A percentile compares a stretch with the other conserved stretches of the same genome.
phyloP scores from a whole-genome alignment of 2,113 vertebrate species.

The Plestiodon gilberti region DNA sequence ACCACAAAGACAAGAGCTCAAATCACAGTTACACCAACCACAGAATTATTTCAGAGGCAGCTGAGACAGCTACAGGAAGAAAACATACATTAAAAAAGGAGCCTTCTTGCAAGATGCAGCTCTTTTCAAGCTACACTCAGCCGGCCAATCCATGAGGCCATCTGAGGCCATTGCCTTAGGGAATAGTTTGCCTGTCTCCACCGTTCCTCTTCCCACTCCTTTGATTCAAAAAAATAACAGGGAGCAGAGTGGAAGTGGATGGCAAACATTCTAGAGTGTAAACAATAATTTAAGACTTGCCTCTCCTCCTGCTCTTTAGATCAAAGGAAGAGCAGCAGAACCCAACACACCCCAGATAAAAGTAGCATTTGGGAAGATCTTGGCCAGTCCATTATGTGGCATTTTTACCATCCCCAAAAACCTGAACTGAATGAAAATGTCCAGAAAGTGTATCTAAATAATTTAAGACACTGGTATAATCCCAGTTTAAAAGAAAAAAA shows the following conservation, averaged over 20 bases:
- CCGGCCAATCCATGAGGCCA: too few relatives aligned
- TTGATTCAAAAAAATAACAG: too few relatives aligned
- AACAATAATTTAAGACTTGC: too few relatives aligned
- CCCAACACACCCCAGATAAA: too few relatives aligned
- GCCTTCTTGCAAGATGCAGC: not conserved
- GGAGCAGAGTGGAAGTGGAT: too few relatives aligned
- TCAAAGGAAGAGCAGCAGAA: too few relatives aligned
- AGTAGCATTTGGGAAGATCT: too few relatives aligned
- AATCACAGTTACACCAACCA: not conserved
- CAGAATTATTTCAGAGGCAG: conserved; percentile 23
- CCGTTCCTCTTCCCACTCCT: too few relatives aligned
- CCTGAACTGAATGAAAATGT: conserved; percentile 33
- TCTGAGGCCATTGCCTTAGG: too few relatives aligned
- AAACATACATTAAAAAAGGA: not conserved
- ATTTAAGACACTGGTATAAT: not conserved
- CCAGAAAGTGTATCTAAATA: not conserved
- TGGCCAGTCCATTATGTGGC: not conserved
- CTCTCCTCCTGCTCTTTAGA: too few relatives aligned
- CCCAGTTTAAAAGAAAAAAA: conserved; percentile 41
- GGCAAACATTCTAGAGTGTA: too few relatives aligned
- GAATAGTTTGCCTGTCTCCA: too few relatives aligned
- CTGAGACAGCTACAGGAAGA: not conserved
- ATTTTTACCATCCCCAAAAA: conserved; percentile 26
- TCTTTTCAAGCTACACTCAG: not conserved
- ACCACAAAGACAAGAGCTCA: conserved; percentile 29